Conservation (phyloP, 2,888 invertebrate genomes). For the Apamea epomidion region DNA sequence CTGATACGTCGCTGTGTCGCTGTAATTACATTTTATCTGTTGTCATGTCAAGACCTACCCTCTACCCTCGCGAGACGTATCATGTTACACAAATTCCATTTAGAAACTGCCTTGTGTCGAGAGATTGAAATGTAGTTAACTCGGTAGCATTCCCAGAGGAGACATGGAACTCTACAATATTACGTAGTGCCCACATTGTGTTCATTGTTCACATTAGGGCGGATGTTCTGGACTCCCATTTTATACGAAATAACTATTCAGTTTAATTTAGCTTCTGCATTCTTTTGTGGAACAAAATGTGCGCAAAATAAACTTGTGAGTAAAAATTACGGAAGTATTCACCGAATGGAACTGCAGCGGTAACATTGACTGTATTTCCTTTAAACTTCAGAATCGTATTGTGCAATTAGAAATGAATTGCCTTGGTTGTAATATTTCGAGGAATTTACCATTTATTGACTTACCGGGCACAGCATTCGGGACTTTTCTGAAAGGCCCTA, state of each 20-base stretch:
- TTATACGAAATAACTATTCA: slow-evolving; percentile 14
- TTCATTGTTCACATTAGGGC: slow-evolving; percentile 28
- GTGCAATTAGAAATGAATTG: background rate
- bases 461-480: no score
- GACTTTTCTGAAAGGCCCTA: background rate
- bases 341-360: background rate
- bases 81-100: slow-evolving; percentile 51
- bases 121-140: slow-evolving; percentile 62
- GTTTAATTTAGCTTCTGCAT: slow-evolving; percentile 25
- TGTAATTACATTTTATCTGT: slow-evolving; percentile 44
- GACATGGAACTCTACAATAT: slow-evolving; percentile 30
- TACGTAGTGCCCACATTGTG: slow-evolving; percentile 36
- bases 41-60: slow-evolving; percentile 29
- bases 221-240: slow-evolving; percentile 28
- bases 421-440: background rate
- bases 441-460: background rate
- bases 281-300: slow-evolving; percentile 19
- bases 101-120: slow-evolving; percentile 37
- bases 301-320: background rate
- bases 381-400: background rate
- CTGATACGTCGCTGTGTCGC: slow-evolving; percentile 3
- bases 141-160: slow-evolving; percentile 45
- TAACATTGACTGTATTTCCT: background rate
- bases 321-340: background rate
- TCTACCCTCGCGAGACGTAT: slow-evolving; percentile 15